These are phyloP conservation scores for Sthenelais limicola DNA, from an alignment of 2,888 invertebrate genomes.

Conservation along the genomic window DNA sequence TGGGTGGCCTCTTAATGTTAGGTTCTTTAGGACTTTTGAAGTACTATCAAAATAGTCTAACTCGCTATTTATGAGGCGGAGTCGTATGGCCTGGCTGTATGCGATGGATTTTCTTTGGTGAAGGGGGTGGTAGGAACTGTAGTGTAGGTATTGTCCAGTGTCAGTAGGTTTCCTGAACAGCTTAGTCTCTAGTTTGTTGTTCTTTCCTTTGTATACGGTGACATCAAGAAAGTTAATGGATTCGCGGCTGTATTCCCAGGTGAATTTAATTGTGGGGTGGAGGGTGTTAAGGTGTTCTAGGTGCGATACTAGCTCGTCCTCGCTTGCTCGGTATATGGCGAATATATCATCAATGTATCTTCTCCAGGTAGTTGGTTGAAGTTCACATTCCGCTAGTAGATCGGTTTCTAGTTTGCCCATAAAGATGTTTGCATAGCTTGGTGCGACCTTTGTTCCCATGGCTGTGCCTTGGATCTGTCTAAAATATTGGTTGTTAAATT, in stretches of 20 bases:
- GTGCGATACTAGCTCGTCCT: background rate
- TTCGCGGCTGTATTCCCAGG: background rate
- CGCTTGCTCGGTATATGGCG: background rate
- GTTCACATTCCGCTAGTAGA: background rate
- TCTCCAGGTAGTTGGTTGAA: background rate
- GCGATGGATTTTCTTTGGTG: constrained; percentile 13
- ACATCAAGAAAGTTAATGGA: constrained; percentile 13
- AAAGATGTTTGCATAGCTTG: constrained; percentile 16
- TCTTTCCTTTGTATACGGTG: background rate
- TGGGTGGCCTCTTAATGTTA: constrained; percentile 17
- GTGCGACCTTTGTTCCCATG: constrained; percentile 23
- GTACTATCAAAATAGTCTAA: background rate
- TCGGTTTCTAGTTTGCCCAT: background rate
- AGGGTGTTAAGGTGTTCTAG: background rate
- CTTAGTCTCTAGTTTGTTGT: constrained; percentile 10
- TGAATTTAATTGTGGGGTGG: constrained; percentile 26
- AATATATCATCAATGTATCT: constrained; percentile 28
- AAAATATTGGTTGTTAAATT: background rate
- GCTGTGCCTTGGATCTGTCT: constrained; percentile 16
- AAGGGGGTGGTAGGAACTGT: constrained; percentile 2
- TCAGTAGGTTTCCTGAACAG: constrained; percentile 17
- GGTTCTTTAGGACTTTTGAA: background rate
- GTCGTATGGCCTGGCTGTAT: constrained; percentile 1
- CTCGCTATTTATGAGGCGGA: background rate
- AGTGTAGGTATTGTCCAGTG: constrained; percentile 12